Conservation (phyloP, 1,140 invertebrate genomes). For the Drosophila varians region DNA sequence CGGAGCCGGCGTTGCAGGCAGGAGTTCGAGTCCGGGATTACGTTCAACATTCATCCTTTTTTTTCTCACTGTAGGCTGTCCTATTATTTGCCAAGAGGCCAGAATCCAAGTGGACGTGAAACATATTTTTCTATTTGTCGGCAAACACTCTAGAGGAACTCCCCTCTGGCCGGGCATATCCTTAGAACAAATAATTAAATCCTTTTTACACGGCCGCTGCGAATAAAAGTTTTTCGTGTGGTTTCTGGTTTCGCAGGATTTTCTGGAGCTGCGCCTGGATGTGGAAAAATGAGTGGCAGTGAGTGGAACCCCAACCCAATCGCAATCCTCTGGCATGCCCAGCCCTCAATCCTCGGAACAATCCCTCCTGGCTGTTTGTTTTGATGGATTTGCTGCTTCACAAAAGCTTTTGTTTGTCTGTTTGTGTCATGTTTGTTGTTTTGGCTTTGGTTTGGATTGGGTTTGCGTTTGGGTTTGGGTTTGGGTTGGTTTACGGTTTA, state of each 20-base stretch:
- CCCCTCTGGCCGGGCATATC: constrained; percentile 53
- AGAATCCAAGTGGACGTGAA: constrained; percentile 64
- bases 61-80: constrained; percentile 17
- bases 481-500: constrained; percentile 21
- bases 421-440: constrained; percentile 71
- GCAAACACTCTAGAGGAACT: constrained; percentile 47
- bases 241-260: constrained; percentile 54
- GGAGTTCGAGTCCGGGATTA: constrained; percentile 33
- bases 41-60: constrained; percentile 37
- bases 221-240: constrained; percentile 43
- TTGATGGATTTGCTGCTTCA: constrained; percentile 78
- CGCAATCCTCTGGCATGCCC: constrained; percentile 46
- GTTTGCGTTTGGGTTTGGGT: constrained; percentile 42
- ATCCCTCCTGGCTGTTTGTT: constrained; percentile 73
- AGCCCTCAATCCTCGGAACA: constrained; percentile 42
- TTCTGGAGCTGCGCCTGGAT: constrained; percentile 13
- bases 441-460: constrained; percentile 44
- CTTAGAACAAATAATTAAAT: constrained; percentile 83
- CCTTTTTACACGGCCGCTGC: constrained; percentile 78
- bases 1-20: not conserved
- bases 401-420: constrained; percentile 77
- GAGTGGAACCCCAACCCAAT: constrained; percentile 30
- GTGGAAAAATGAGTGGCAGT: constrained; percentile 21
- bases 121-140: constrained; percentile 74
- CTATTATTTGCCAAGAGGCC: constrained; percentile 35